Evolutionary conservation across 2,797 vertebrate genomes (phyloP), one percentile per base, ranked within the genome.

Genomic region (Pteropus rufus): DNA sequence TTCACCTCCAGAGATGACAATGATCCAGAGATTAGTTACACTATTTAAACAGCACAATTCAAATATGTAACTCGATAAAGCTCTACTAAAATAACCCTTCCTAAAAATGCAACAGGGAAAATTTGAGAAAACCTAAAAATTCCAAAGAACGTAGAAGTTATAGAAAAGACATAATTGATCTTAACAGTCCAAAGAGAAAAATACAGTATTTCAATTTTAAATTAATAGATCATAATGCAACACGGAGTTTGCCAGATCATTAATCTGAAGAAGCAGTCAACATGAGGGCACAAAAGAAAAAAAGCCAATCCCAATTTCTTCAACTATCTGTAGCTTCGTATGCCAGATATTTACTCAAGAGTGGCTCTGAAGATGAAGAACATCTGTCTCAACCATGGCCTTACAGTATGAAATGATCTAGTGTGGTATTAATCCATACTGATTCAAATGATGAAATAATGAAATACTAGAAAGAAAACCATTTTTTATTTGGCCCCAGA

Each of bases 31-130:
- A 77, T 60, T n/a, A 80, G 72, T 31, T 54, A 88, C 10, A 79
- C 29, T 72, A 83, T 58, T 96, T 87, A 94, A 93, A 87, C 70
- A 85, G 73, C 69, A 92, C 64, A 95, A 88, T 46, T 86, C 90
- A 96, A 96, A 92, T 84, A 82, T 34, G 31, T 75, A 85, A 94
- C 23, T 88, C 87, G 31, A 9, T 60, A 83, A 82, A 96, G 29
- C 76, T 89, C 72, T 62, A 85, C 67, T 82, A 86, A 91, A 91
- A 93, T 36, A 82, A 95, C 23, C 26, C 39, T 87, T 94, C 29
- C 79, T 64, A 89, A 89, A 93, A 79, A 80, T 10, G 10, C 52
- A 96, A 90, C 44, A 87, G 39, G 60, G 54, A 89, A 76, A 93
- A 76, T 70, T 23, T 85, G 26, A 96, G 79, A 93, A 92, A 93